Conservation (phyloP, 2,797 vertebrate genomes). For the Neosalanx taihuensis region DNA sequence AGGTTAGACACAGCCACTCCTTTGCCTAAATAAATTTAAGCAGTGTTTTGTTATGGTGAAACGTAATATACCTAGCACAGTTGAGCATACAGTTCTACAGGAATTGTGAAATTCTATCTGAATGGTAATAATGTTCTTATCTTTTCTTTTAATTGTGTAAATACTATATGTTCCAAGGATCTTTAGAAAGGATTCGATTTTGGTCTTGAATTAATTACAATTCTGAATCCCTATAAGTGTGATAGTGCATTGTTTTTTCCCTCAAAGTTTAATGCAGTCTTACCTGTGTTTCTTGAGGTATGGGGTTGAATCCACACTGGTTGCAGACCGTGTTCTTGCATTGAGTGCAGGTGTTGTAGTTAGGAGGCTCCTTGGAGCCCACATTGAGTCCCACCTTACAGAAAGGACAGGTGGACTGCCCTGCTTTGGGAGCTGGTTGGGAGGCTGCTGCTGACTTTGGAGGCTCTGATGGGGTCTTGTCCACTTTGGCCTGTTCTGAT, state of each 20-base stretch:
- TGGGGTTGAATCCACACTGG: conserved; percentile 8
- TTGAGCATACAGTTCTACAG: no score
- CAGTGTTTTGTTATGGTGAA: background rate
- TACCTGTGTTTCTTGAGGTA: conserved; percentile 79
- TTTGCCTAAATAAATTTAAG: background rate
- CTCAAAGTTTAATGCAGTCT: background rate
- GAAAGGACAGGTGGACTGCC: conserved; percentile 77
- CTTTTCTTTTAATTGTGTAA: no score
- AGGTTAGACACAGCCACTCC: conserved; percentile 91
- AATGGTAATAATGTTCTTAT: no score
- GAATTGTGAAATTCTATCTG: no score
- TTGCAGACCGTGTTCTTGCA: conserved; percentile 44
- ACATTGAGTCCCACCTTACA: conserved; percentile 85
- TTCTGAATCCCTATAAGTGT: no score
- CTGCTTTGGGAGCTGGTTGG: conserved; percentile 44
- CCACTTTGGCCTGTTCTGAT: conserved; percentile 50
- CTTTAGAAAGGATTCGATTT: no score
- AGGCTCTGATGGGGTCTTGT: conserved; percentile 42
- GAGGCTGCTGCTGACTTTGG: conserved; percentile 38
- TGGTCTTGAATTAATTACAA: no score
- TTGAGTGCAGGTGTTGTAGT: conserved; percentile 85
- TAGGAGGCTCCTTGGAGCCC: conserved; percentile 77
- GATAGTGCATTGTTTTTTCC: no score
- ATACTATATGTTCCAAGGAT: no score
- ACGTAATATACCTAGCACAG: no score